Percentiles rank a stretch among this genome's conserved stretches.
These are phyloP conservation scores for Zaprionus ghesquierei DNA, from an alignment of 1,140 invertebrate species.

Conservation along the genomic window DNA sequence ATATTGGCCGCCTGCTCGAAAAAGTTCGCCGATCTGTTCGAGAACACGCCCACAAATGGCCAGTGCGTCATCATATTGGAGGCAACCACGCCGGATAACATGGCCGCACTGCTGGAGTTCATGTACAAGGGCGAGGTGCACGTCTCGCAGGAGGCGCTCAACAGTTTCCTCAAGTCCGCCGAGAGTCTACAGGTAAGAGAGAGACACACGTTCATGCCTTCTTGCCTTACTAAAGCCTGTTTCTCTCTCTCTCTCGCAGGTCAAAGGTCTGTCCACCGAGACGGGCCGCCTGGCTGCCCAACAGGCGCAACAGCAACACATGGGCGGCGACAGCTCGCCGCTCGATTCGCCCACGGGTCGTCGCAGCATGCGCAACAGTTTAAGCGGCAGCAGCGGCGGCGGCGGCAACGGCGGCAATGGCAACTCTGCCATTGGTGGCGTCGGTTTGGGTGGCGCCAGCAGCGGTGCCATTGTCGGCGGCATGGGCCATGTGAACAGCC, in stretches of 20 bases:
- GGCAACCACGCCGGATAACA: conserved; percentile 93
- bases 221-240: neutral
- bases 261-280: conserved; percentile 91
- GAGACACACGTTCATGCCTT: no score
- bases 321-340: conserved; percentile 71
- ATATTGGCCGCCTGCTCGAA: conserved; percentile 96
- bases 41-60: conserved; percentile 92
- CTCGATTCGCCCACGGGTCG: conserved; percentile 76
- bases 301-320: conserved; percentile 85
- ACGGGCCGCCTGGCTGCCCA: conserved; percentile 89
- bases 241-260: conserved; percentile 82
- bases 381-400: conserved; percentile 55
- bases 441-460: conserved; percentile 16
- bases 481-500: conserved; percentile 55
- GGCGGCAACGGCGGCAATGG: conserved; percentile 34
- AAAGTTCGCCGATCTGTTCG: conserved; percentile 96
- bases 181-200: conserved; percentile 91
- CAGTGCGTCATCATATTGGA: conserved; percentile 93
- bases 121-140: conserved; percentile 97
- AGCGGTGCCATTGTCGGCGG: conserved; percentile 39
- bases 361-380: conserved; percentile 79
- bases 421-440: conserved; percentile 22
- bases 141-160: conserved; percentile 93
- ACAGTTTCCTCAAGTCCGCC: conserved; percentile 94
- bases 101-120: conserved; percentile 94